Evolutionary conservation across 2,113 vertebrate genomes (phyloP).

Genomic region (Cnemophilus loriae): DNA sequence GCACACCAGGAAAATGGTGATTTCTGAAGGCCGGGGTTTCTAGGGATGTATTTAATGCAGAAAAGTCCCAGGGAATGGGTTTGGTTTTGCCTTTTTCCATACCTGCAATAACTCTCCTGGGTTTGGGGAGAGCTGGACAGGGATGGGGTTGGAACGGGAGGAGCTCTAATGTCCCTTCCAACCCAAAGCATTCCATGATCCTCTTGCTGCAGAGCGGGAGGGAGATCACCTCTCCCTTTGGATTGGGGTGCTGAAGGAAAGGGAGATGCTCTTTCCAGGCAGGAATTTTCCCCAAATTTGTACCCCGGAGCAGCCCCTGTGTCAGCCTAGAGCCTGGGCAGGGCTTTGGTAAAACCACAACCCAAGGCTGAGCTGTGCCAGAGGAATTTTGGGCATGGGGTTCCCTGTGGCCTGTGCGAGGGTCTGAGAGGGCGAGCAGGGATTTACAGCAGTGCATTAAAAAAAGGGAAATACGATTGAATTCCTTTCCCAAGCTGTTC

Average conservation of each 20-base stretch:
- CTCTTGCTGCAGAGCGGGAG: neutral
- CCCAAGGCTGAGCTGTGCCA: neutral
- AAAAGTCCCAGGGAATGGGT: neutral
- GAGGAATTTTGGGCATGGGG: neutral
- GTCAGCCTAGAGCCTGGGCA: neutral
- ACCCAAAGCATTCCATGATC: neutral
- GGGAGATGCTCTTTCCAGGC: neutral
- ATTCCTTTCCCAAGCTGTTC: neutral
- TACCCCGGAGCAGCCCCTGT: accelerated
- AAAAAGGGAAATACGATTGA: accelerated
- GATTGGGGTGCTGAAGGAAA: accelerated
- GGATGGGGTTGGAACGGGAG: neutral
- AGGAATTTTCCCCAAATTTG: neutral
- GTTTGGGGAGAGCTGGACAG: neutral
- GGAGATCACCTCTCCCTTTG: neutral
- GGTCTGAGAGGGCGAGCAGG: neutral
- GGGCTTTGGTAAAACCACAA: accelerated
- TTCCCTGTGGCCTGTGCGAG: neutral
- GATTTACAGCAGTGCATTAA: accelerated
- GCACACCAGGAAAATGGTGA: accelerated
- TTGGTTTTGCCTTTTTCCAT: neutral
- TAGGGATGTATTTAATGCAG: neutral
- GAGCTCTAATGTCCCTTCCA: no score
- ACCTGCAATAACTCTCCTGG: neutral
- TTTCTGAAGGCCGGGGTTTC: neutral